These are phyloP conservation scores for Morone chrysops DNA, from an alignment of 2,113 vertebrate genomes.

Conservation along the genomic window DNA sequence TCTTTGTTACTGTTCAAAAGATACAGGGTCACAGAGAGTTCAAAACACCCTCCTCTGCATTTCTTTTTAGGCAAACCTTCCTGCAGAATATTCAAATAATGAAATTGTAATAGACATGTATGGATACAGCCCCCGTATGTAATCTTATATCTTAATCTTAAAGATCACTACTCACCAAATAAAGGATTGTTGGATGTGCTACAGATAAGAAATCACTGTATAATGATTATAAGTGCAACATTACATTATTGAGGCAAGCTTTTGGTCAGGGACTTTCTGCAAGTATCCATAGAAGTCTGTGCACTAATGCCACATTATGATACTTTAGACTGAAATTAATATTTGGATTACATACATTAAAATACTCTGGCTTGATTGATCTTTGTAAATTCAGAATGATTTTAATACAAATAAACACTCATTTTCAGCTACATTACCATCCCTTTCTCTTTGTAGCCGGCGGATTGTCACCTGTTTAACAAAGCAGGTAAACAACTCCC, in stretches of 20 bases:
- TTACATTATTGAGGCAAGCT: not conserved
- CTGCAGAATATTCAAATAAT: constrained; percentile 3
- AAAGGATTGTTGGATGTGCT: not conserved
- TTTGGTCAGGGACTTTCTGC: not conserved
- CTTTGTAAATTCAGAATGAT: not conserved
- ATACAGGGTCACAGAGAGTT: constrained; percentile 36
- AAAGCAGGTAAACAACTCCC: constrained; percentile 29
- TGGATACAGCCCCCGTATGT: no score
- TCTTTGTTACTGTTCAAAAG: constrained; percentile 19
- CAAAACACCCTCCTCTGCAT: not conserved
- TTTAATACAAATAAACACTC: not conserved
- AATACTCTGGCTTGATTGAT: not conserved
- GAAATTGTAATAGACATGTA: no score
- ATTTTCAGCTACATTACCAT: not conserved
- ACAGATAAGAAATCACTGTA: not conserved
- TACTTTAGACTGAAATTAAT: not conserved
- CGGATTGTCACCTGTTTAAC: constrained; percentile 18
- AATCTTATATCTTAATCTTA: no score
- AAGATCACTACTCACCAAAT: not conserved
- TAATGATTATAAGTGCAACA: not conserved
- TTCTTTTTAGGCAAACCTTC: not conserved
- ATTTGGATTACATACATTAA: not conserved
- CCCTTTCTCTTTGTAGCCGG: not conserved
- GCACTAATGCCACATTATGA: no score
- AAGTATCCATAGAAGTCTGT: not conserved